Conservation (phyloP, 2,888 invertebrate genomes). For the Lasioglossum oenotherae region DNA sequence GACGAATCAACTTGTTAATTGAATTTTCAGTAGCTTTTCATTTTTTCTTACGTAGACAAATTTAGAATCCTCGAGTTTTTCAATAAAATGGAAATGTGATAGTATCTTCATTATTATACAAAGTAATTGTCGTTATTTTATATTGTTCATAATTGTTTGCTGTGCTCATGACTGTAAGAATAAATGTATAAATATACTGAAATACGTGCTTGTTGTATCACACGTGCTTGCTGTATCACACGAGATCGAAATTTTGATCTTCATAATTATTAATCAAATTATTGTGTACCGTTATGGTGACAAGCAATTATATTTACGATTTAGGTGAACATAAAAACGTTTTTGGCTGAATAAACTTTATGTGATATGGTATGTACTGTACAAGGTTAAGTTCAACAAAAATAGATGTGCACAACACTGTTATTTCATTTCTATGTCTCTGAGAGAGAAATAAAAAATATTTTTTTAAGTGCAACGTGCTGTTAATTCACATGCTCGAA, state of each 20-base stretch:
- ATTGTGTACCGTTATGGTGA: not conserved
- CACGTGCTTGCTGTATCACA: not conserved
- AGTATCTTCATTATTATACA: not conserved
- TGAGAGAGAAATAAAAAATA: not conserved
- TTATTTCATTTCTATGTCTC: not conserved
- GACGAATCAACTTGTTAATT: not conserved
- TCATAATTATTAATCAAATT: not conserved
- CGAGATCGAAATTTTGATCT: not conserved
- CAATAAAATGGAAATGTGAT: not conserved
- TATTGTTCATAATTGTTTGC: not conserved
- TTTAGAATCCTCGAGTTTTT: not conserved
- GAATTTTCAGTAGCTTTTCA: not conserved
- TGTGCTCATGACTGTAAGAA: not conserved
- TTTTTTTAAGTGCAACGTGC: not conserved
- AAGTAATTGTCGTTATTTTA: not conserved
- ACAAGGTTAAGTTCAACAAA: conserved; percentile 26
- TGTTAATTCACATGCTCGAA: not conserved
- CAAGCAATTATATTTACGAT: not conserved
- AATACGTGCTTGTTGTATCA: not conserved
- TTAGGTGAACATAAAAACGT: not conserved
- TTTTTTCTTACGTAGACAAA: not conserved
- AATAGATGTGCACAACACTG: not conserved
- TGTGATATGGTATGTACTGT: not conserved
- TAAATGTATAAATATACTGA: not conserved
- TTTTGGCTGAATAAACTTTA: not conserved